A percentile compares a stretch with the other conserved stretches of the same genome.
Conservation (phyloP, 2,113 vertebrate species). For the Tragelaphus imberbis region DNA sequence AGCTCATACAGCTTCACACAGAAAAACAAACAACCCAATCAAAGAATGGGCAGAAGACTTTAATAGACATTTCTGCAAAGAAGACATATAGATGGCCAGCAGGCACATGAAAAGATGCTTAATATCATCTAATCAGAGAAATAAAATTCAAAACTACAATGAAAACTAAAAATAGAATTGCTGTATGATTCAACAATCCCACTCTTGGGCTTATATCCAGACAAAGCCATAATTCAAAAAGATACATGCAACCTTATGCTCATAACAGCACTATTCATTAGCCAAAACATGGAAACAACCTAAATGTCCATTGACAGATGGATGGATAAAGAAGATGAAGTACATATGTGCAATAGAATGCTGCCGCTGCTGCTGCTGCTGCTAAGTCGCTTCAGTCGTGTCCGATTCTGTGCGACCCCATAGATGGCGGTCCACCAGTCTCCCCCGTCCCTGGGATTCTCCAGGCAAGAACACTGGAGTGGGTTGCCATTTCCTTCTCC, state of each 20-base stretch:
- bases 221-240: not conserved
- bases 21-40: not conserved
- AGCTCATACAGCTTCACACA: not conserved
- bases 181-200: not conserved
- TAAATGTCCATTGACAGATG: not conserved
- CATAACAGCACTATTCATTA: not conserved
- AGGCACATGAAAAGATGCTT: not conserved
- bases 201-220: not conserved
- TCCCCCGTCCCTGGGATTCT: too few species aligned
- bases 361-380: too few species aligned
- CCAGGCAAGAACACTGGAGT: too few species aligned
- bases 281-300: not conserved
- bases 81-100: not conserved
- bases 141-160: not conserved
- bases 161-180: not conserved
- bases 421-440: too few species aligned
- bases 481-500: too few species aligned
- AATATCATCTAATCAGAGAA: not conserved
- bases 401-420: too few species aligned
- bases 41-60: not conserved
- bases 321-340: not conserved
- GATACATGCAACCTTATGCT: not conserved
- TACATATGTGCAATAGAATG: not conserved
- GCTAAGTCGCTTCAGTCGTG: too few species aligned
- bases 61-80: not conserved